Conservation (phyloP, 2,113 vertebrate genomes). For the Mus pahari region DNA sequence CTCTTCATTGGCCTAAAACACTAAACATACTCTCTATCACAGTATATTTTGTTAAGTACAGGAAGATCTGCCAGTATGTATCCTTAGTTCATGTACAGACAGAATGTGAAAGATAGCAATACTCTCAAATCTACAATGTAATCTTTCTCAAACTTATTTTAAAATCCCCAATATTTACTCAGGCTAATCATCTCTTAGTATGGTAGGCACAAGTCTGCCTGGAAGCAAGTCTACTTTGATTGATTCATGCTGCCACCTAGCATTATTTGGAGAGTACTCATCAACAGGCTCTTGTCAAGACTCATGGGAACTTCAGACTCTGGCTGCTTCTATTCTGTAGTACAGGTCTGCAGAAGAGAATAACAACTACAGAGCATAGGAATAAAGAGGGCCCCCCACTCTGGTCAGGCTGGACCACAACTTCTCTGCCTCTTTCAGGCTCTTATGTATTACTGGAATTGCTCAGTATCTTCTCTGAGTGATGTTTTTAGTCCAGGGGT, state of each 20-base stretch:
- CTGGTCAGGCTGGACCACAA: background rate
- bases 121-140: background rate
- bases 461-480: background rate
- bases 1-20: background rate
- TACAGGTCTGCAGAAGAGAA: background rate
- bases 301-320: background rate
- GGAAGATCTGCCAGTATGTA: background rate
- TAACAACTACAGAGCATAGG: background rate
- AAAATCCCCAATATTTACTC: background rate
- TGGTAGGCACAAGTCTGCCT: background rate
- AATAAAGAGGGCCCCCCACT: too few species aligned
- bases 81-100: background rate
- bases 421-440: background rate
- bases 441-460: background rate
- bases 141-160: background rate
- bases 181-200: background rate
- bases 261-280: background rate
- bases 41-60: background rate
- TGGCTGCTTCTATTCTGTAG: rapidly evolving
- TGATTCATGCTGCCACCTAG: rapidly evolving
- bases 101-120: background rate
- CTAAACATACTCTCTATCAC: background rate
- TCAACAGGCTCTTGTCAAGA: rapidly evolving
- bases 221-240: background rate
- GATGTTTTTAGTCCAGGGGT: background rate